These are phyloP conservation scores for Acropora yongei DNA, from an alignment of 64 coral and sea anemone species.

Conservation along the genomic window DNA sequence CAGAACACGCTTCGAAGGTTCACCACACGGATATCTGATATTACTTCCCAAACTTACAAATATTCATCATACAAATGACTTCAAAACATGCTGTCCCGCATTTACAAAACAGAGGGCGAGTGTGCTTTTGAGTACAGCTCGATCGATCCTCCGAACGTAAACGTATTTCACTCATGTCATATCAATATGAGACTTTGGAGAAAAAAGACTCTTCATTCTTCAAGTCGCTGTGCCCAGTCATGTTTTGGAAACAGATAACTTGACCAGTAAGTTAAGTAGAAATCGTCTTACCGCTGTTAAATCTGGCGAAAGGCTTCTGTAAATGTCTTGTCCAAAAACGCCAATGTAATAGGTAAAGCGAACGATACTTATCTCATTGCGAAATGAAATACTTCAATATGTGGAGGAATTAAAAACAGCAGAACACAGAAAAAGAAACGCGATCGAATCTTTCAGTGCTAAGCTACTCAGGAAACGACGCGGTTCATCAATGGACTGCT, in stretches of 20 bases:
- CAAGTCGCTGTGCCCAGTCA: not conserved
- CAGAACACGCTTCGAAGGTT: not conserved
- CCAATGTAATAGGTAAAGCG: not conserved
- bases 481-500: slow-evolving; percentile 4
- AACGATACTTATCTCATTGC: not conserved
- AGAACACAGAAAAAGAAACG: not conserved
- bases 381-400: slow-evolving; percentile 16
- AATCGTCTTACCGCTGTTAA: slow-evolving; percentile 2
- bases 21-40: not conserved
- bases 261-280: not conserved
- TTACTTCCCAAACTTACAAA: not conserved
- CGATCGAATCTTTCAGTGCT: not conserved
- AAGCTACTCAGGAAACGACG: slow-evolving; percentile 20
- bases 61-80: not conserved
- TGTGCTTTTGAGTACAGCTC: slow-evolving; percentile 4
- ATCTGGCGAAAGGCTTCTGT: not conserved
- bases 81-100: not conserved
- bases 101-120: slow-evolving; percentile 5
- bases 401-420: slow-evolving; percentile 21
- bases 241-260: slow-evolving; percentile 4
- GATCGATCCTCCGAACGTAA: not conserved
- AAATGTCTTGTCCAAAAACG: no score
- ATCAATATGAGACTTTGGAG: not conserved
- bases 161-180: not conserved
- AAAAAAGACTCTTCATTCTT: not conserved